Base-by-base conservation (phyloP, 2,113 vertebrate species). In the Xiphophorus couchianus region DNA sequence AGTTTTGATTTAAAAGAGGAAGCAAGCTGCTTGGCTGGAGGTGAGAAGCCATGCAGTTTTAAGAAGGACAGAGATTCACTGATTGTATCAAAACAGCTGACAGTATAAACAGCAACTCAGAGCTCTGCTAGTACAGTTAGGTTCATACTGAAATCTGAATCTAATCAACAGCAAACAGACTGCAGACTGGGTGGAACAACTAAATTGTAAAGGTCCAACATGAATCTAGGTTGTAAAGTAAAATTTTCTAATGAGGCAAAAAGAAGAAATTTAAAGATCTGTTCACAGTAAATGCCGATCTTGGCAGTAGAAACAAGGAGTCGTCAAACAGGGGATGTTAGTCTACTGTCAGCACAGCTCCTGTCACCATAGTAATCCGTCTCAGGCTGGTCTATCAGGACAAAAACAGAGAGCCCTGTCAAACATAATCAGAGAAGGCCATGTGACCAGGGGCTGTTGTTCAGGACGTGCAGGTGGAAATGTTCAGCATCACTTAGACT, bases 311-410 rank as follows among this genome's bases (percentile, higher is more conserved):
- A 66, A 28, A 67, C 19, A 6, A 65, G 17, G 66, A 51, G 74
- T 76, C 27, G 77, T 77, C 74, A 73, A 64, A 79, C 62, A 74
- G 60, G 60, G 51, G 62, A 19, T 77, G 67, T 28, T 48, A 60
- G 37, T 58, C 48, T 25, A 69, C 82, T 81, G 78, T 64, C 66
- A 74, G 83, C 28, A 71, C 77, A 84, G 80, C 76, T 61, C 63
- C 85, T 67, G 84, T 91, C 86, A 71, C 89, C 88, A 91, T 92
- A 89, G 90, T 68, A 89, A 92, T 90, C 42, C 29, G 82, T 84
- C 75, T 80, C 75, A 77, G 71, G 71, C 66, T 76, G 72, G 64
- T 86, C 81, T 74, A 85, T 81, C 74, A 69, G 87, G 81, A 87
- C 88, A 84, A 84, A 84, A 91, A 90, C 88, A 89, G 76, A 89